These are phyloP conservation scores for Marmota flaviventris DNA, from an alignment of 2,113 vertebrate species.

Conservation along the genomic window DNA sequence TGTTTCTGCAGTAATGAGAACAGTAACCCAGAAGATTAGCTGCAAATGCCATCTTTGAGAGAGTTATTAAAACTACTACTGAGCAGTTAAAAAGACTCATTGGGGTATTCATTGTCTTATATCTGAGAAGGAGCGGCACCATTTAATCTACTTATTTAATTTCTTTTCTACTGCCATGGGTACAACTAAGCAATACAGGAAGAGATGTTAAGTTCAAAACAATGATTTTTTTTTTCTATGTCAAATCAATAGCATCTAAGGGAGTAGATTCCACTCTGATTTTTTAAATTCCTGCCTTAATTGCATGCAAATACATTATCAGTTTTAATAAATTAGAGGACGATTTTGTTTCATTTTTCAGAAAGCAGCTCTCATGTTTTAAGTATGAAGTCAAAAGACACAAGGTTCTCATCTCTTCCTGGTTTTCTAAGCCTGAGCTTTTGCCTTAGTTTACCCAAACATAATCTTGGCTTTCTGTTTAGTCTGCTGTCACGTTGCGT, in stretches of 20 bases:
- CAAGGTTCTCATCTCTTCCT: neutral
- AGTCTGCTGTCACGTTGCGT: neutral
- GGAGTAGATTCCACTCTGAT: neutral
- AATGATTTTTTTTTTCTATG: neutral
- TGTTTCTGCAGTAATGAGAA: neutral
- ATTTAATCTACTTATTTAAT: neutral
- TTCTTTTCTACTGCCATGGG: neutral
- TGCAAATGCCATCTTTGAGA: neutral
- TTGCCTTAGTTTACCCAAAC: neutral
- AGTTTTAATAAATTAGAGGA: neutral
- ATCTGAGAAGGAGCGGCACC: neutral
- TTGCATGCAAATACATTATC: neutral
- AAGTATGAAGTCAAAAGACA: neutral
- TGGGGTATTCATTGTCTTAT: neutral
- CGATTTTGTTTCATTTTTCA: neutral
- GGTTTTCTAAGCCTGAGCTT: neutral
- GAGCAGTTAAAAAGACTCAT: neutral
- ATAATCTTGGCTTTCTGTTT: neutral
- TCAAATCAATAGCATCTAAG: neutral
- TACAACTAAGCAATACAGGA: neutral
- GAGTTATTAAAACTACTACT: neutral
- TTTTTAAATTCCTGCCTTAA: neutral
- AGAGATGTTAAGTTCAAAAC: neutral
- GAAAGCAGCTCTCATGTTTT: neutral
- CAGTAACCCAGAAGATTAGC: neutral